Conservation (phyloP, 2,113 vertebrate genomes). For the Coregonus clupeaformis region DNA sequence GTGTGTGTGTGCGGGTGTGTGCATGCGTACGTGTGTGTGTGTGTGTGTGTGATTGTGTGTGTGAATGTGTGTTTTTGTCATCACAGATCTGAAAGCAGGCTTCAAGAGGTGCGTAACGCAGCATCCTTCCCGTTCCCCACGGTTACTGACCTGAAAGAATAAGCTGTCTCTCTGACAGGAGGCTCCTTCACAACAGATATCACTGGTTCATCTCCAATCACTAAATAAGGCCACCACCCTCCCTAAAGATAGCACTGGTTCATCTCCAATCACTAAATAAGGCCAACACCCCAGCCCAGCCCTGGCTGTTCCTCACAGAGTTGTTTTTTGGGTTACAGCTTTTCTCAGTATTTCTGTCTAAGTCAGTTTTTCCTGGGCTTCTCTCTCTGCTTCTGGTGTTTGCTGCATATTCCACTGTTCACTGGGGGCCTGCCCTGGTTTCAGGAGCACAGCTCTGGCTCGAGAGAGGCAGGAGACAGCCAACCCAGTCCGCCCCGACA, state of each 20-base stretch:
- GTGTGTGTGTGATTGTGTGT: slow-evolving; percentile 48
- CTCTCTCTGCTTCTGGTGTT: slow-evolving; percentile 58
- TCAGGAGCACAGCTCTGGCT: slow-evolving; percentile 46
- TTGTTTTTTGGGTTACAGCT: slow-evolving; percentile 67
- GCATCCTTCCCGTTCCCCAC: slow-evolving; percentile 55
- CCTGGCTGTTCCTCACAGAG: slow-evolving; percentile 46
- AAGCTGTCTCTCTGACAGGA: slow-evolving; percentile 58
- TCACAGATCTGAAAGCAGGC: slow-evolving; percentile 40
- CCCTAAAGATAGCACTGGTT: slow-evolving; percentile 59
- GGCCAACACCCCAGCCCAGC: slow-evolving; percentile 44
- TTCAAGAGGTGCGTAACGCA: slow-evolving; percentile 51
- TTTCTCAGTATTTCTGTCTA: slow-evolving; percentile 68
- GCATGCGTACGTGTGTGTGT: neutral
- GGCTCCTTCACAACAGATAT: slow-evolving; percentile 49
- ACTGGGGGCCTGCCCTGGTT: slow-evolving; percentile 80
- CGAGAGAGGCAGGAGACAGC: slow-evolving; percentile 28
- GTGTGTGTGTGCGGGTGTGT: too few species aligned
- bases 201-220: slow-evolving; percentile 62
- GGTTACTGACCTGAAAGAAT: slow-evolving; percentile 58
- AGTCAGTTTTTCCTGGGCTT: slow-evolving; percentile 61
- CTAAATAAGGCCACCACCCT: slow-evolving; percentile 57
- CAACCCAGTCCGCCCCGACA: slow-evolving; percentile 55
- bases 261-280: slow-evolving; percentile 63
- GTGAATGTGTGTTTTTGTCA: slow-evolving; percentile 48
- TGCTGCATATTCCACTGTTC: slow-evolving; percentile 70